phyloP scores from a whole-genome alignment of 2,888 invertebrate genomes.

The Crioceris asparagi region DNA sequence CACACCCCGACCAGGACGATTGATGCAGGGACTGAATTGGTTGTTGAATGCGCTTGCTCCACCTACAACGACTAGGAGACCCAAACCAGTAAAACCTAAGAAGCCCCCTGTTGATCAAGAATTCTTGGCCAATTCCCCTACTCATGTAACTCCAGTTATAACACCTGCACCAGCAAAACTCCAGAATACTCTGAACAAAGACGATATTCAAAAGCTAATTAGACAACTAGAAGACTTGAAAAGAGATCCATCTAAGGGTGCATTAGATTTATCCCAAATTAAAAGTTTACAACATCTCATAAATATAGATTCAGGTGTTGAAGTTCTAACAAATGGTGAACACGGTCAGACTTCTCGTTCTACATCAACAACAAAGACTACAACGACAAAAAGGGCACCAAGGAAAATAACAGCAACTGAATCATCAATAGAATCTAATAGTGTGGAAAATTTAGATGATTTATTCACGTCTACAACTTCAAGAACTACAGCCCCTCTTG shows the following conservation, averaged over 20 bases:
- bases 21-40: slow-evolving; percentile 37
- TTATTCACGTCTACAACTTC: background rate
- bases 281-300: slow-evolving; percentile 28
- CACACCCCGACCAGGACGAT: slow-evolving; percentile 36
- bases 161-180: slow-evolving; percentile 22
- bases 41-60: slow-evolving; percentile 32
- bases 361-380: slow-evolving; percentile 9
- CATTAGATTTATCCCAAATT: slow-evolving; percentile 29
- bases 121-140: slow-evolving; percentile 30
- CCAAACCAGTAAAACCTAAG: slow-evolving; percentile 22
- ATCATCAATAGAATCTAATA: too few relatives aligned
- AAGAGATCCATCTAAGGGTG: slow-evolving; percentile 30
- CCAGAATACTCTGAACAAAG: slow-evolving; percentile 2
- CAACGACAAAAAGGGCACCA: slow-evolving; percentile 7
- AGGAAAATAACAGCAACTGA: too few relatives aligned
- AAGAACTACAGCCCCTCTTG: slow-evolving; percentile 27
- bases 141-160: slow-evolving; percentile 31
- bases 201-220: slow-evolving; percentile 29
- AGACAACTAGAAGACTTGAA: slow-evolving; percentile 33
- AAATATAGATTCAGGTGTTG: slow-evolving; percentile 21
- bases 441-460: slow-evolving; percentile 11
- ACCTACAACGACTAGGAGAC: slow-evolving; percentile 18
- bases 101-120: slow-evolving; percentile 22
- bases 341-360: slow-evolving; percentile 23
- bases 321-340: slow-evolving; percentile 22